Evolutionary conservation across 2,797 vertebrate genomes (phyloP).

Genomic region (Rhabdomys pumilio): DNA sequence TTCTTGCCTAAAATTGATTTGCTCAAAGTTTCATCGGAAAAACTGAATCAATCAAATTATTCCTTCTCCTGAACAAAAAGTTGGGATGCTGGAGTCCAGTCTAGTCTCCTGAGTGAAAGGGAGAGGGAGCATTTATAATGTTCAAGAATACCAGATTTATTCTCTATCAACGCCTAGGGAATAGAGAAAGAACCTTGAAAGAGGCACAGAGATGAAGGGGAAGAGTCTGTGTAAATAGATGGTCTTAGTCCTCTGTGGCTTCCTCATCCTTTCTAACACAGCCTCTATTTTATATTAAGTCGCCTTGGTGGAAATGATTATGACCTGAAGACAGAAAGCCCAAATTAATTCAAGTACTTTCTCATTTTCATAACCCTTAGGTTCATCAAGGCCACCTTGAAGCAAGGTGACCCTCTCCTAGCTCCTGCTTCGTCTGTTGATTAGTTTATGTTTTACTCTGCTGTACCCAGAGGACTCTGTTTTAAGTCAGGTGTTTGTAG

Average conservation of each 20-base stretch:
- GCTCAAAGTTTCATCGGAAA: background rate
- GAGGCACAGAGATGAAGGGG: background rate
- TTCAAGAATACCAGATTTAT: background rate
- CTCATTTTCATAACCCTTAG: background rate
- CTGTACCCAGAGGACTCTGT: background rate
- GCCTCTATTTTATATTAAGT: slow-evolving; percentile 22
- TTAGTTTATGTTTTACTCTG: background rate
- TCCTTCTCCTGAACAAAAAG: slow-evolving; percentile 18
- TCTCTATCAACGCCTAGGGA: accelerated
- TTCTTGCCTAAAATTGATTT: background rate
- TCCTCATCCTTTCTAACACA: background rate
- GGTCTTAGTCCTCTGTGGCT: background rate
- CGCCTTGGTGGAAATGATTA: background rate
- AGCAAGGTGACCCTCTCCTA: background rate
- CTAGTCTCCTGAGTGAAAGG: background rate
- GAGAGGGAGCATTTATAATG: background rate
- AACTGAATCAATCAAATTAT: slow-evolving; percentile 20
- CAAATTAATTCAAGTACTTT: slow-evolving; percentile 39
- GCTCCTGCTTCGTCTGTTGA: background rate
- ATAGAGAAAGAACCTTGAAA: background rate
- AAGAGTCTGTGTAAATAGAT: background rate
- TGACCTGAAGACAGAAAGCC: slow-evolving; percentile 1
- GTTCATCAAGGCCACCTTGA: slow-evolving; percentile 17
- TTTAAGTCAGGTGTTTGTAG: background rate
- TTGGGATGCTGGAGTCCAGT: background rate